These are phyloP conservation scores for Callosobruchus maculatus DNA, from an alignment of 2,888 invertebrate genomes.

Conservation along the genomic window DNA sequence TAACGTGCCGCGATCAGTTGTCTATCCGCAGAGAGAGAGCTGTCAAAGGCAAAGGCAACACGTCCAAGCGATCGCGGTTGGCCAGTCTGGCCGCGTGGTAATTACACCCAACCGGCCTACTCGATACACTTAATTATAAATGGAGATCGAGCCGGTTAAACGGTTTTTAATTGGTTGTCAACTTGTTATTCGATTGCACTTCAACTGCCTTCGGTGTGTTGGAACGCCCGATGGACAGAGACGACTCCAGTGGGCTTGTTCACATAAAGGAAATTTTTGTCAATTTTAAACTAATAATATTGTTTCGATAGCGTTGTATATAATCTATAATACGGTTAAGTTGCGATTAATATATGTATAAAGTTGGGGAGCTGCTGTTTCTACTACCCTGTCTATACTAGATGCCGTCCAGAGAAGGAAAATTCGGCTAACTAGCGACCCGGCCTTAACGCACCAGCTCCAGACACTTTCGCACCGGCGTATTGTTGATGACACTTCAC, in stretches of 20 bases:
- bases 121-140: slow-evolving; percentile 47
- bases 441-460: too few species aligned
- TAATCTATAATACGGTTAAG: too few species aligned
- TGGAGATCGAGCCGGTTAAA: slow-evolving; percentile 43
- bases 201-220: neutral
- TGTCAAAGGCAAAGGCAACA: neutral
- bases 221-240: neutral
- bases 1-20: neutral
- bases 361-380: too few species aligned
- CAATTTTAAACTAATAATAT: too few species aligned
- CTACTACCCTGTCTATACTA: too few species aligned
- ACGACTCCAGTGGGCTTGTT: neutral
- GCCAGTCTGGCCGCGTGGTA: slow-evolving; percentile 29
- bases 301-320: too few species aligned
- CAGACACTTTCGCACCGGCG: too few species aligned
- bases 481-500: too few species aligned
- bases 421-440: too few species aligned
- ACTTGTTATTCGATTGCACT: slow-evolving; percentile 39
- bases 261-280: too few species aligned
- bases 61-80: slow-evolving; percentile 37
- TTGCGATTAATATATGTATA: too few species aligned
- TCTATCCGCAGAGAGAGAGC: neutral
- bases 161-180: slow-evolving; percentile 48
- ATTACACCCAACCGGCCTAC: slow-evolving; percentile 39
- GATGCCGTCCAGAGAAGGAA: too few species aligned